Percentiles rank a stretch among this genome's conserved stretches.
Conservation (phyloP, 2,797 vertebrate species). For the Arnoldichthys spilopterus region DNA sequence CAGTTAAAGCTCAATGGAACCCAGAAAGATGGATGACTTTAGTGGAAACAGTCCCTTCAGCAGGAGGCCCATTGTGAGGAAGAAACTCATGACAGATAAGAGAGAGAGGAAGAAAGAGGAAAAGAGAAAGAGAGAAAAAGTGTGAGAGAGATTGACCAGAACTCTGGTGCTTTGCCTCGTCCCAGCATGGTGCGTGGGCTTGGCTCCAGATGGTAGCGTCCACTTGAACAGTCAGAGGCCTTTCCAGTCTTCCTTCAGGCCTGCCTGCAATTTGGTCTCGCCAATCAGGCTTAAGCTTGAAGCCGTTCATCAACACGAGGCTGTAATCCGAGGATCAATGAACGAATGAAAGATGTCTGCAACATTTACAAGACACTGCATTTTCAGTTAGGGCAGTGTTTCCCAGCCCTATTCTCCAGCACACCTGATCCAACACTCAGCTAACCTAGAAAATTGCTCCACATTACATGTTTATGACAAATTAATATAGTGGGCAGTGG, state of each 20-base stretch:
- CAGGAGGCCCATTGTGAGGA: conserved; percentile 43
- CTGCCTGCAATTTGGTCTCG: neutral
- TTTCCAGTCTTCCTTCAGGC: conserved; percentile 69
- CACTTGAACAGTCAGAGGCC: conserved; percentile 62
- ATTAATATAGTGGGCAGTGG: no score
- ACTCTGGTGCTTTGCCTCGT: conserved; percentile 69
- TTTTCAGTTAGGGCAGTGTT: no score
- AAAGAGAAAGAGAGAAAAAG: conserved; percentile 49
- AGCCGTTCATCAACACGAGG: neutral
- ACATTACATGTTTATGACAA: no score
- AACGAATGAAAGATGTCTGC: neutral
- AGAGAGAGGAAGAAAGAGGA: conserved; percentile 33
- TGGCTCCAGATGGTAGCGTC: conserved; percentile 74
- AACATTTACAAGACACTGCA: neutral
- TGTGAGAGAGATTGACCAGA: conserved; percentile 17
- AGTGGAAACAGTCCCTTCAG: conserved; percentile 41
- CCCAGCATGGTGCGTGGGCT: conserved; percentile 61
- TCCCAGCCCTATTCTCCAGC: no score
- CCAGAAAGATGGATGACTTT: conserved; percentile 40
- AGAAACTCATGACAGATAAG: conserved; percentile 21
- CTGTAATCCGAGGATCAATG: neutral
- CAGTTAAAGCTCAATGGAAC: conserved; percentile 43
- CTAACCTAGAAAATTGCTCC: no score
- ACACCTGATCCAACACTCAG: no score
- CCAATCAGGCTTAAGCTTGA: neutral